Base-by-base conservation (phyloP, 1,140 invertebrate genomes). In the Planococcus citri region DNA sequence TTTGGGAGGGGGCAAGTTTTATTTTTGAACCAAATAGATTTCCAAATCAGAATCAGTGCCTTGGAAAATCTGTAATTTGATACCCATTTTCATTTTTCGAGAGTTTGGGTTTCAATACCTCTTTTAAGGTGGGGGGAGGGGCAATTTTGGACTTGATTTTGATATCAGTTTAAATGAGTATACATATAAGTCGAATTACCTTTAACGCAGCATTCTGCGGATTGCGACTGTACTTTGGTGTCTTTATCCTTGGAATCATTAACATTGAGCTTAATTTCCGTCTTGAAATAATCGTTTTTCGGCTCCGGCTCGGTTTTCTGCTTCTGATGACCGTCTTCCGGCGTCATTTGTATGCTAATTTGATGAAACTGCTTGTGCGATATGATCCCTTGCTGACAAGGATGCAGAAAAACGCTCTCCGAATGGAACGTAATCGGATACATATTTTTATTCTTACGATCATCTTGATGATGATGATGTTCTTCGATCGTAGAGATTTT, bases 331-430 rank as follows among this genome's bases (percentile, higher is more conserved):
- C 12, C 17, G 2, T 51, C n/a, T 17, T 21, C 29, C 1, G 71
- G 60, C 24, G 37, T 57, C 29, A 69, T 41, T 24, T 71, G 71
- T 12, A 71, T 61, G 33, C 71, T 71, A 20, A 71, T 69, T 9
- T 60, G 57, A 22, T 71, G 71, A 25, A 68, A 64, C 37, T 71
- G 67, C 33, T 68, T 71, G 29, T 71, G 71, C 1, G 71, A 71
- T 51, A 71, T 21, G 14, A 69, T 69, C 38, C 71, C 71, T 0
- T 68, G 41, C 8, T 71, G 41, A 3, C 61, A 29, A n/a, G 71
- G 71, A 22, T 71, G 71, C 37, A 68, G 37, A 20, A 71, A 68
- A 8, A 71, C 71, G 12, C 71, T 71, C 21, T 71, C 71, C 21
- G 68, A 71, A 14, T 61, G 68, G 37, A 71, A 71, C 21, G 69